Percentiles rank a stretch among this genome's conserved stretches.
Evolutionary conservation across 2,888 invertebrate genomes (phyloP).

Genomic region (Heliconius aoede): DNA sequence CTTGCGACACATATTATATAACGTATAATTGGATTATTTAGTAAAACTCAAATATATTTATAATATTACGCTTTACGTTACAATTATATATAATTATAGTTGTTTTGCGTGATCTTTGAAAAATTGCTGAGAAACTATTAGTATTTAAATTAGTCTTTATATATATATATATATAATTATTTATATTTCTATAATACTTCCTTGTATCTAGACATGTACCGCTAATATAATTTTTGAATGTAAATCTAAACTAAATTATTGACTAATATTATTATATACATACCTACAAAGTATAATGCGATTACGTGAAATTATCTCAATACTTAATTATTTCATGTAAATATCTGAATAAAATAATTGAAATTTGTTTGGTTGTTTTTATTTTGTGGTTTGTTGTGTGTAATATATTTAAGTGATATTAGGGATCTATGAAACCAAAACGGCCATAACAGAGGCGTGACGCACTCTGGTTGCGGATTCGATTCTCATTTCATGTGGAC

Average conservation of each 20-base stretch:
- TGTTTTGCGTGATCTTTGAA: constrained; percentile 33
- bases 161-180: constrained; percentile 5
- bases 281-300: constrained; percentile 53
- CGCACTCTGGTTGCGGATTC: no score
- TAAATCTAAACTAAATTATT: constrained; percentile 76
- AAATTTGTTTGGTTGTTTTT: constrained; percentile 57
- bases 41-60: constrained; percentile 14
- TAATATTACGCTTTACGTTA: constrained; percentile 16
- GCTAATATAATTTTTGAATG: constrained; percentile 47
- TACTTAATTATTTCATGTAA: constrained; percentile 78
- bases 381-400: constrained; percentile 24
- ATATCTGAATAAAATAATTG: constrained; percentile 77
- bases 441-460: no score
- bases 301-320: constrained; percentile 74
- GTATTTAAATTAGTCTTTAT: constrained; percentile 12
- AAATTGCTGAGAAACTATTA: constrained; percentile 38
- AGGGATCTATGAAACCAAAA: no score
- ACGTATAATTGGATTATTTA: constrained; percentile 7
- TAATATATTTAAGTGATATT: no score
- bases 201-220: constrained; percentile 41
- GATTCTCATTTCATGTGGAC: no score
- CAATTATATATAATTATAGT: neutral
- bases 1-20: constrained; percentile 20
- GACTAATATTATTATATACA: constrained; percentile 58
- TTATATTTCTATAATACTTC: constrained; percentile 16